Percentiles rank a stretch among this genome's conserved stretches.
Conservation (phyloP, 2,113 vertebrate species). For the Peromyscus polionotus region DNA sequence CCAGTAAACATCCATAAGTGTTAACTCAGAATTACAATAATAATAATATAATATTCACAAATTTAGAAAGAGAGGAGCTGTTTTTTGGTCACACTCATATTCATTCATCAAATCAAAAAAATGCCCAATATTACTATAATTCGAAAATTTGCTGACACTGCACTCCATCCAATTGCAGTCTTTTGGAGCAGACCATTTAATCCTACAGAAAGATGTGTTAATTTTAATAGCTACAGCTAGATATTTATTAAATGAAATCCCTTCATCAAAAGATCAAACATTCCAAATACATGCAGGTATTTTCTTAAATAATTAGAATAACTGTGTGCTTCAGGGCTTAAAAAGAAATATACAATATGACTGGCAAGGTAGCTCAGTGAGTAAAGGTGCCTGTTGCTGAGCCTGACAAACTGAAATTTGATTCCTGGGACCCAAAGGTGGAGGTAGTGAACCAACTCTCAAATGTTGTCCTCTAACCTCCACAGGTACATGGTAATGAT, state of each 20-base stretch:
- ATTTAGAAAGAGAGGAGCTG: neutral
- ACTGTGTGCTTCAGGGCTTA: neutral
- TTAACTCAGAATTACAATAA: neutral
- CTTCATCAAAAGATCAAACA: conserved; percentile 52
- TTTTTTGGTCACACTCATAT: neutral
- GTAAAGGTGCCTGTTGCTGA: neutral
- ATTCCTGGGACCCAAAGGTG: no score
- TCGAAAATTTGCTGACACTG: conserved; percentile 32
- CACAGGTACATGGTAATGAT: no score
- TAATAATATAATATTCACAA: neutral
- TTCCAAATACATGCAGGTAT: conserved; percentile 37
- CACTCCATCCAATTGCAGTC: neutral
- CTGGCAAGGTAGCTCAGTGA: neutral
- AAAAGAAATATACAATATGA: neutral
- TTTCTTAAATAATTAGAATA: conserved; percentile 38
- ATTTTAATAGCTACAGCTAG: conserved; percentile 69
- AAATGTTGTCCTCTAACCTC: neutral
- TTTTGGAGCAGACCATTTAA: conserved; percentile 51
- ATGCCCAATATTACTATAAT: conserved; percentile 11
- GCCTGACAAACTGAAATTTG: neutral
- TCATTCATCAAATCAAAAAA: neutral
- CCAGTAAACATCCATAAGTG: neutral
- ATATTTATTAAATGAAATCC: conserved; percentile 71
- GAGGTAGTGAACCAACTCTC: neutral
- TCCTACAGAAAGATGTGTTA: conserved; percentile 47